Conservation (phyloP, 2,797 vertebrate genomes). For the Chelidonichthys spinosus region DNA sequence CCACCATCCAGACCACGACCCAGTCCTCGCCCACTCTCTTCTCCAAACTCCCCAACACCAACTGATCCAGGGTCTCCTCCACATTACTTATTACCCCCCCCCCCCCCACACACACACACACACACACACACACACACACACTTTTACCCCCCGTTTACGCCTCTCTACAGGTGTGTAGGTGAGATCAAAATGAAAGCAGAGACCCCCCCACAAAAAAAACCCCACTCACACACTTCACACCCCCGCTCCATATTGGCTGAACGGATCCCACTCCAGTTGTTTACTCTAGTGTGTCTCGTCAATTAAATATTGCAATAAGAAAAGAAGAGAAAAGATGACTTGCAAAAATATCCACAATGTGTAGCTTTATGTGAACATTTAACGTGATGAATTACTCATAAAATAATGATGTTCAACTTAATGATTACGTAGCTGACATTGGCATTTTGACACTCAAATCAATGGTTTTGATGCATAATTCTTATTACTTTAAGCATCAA, state of each 20-base stretch:
- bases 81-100: conserved; percentile 47
- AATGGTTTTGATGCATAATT: conserved; percentile 12
- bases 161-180: neutral
- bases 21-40: conserved; percentile 18
- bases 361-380: conserved; percentile 9
- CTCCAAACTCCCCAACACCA: neutral
- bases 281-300: neutral
- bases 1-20: conserved; percentile 14
- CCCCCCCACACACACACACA: neutral
- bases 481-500: conserved; percentile 7
- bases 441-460: conserved; percentile 14
- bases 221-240: too few species aligned
- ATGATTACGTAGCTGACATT: conserved; percentile 1
- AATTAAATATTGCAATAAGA: neutral
- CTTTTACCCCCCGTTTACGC: neutral
- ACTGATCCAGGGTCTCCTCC: conserved; percentile 66
- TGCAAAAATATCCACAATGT: neutral
- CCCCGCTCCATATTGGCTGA: too few species aligned
- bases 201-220: neutral
- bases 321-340: neutral
- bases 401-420: conserved; percentile 9
- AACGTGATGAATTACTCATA: conserved; percentile 9
- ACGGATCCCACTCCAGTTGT: too few species aligned
- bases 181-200: neutral
- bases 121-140: neutral